phyloP scores from a whole-genome alignment of 2,113 vertebrate genomes.

The Protobothrops mucrosquamatus region DNA sequence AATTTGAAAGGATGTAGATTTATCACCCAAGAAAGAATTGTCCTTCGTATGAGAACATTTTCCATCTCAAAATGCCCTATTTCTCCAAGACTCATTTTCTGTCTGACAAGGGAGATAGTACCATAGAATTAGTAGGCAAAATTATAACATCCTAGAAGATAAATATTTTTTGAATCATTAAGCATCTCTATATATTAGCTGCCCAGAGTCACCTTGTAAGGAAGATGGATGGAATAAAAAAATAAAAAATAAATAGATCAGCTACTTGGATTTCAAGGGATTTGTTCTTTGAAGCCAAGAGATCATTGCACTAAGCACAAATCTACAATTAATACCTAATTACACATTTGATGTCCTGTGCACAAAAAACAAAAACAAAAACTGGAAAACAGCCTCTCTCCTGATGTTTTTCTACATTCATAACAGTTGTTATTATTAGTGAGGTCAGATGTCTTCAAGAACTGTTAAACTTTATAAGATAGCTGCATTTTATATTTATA shows the following conservation, averaged over 20 bases:
- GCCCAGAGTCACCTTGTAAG: background rate
- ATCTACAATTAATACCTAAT: background rate
- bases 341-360: background rate
- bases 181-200: background rate
- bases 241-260: background rate
- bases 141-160: background rate
- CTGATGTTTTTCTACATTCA: background rate
- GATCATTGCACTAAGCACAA: background rate
- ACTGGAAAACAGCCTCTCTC: background rate
- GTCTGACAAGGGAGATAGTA: background rate
- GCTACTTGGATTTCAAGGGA: background rate
- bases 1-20: background rate
- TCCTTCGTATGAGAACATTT: background rate
- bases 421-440: background rate
- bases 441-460: background rate
- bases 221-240: background rate
- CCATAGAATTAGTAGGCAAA: background rate
- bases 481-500: background rate
- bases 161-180: background rate
- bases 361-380: background rate
- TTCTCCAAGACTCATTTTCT: background rate
- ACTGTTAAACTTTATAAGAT: background rate
- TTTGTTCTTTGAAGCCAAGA: background rate
- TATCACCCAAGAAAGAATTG: background rate
- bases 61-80: background rate